Base-by-base conservation (phyloP, 2,888 invertebrate genomes). In the Argyresthia goedartella region DNA sequence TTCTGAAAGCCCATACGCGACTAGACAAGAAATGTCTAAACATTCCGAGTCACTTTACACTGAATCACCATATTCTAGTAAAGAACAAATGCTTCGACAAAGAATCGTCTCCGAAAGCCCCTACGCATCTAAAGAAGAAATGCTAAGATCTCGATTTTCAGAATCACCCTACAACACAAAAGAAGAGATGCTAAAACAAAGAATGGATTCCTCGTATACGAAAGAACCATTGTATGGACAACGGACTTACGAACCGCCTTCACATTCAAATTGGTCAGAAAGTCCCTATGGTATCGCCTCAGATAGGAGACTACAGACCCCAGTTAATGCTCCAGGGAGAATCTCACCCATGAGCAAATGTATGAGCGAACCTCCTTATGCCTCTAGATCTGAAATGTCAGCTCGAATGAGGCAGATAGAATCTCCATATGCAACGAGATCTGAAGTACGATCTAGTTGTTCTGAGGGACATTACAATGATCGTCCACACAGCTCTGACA, bases 91-190 rank as follows among this genome's bases (percentile, higher is more conserved):
- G 66, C 55, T 76, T 43, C 70, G 76, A 58, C 72, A 79, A 39
- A 77, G 81, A 70, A 68, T 78, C 61, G 67, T 71, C 13, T 61
- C 76, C 14, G 86, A 87, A 59, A 84, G 76, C 57, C 77, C 85
- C 4, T 88, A 87, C 58, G 65, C 80, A 1, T 85, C 85, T 53
- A 88, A 87, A 65, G 87, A 88, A 64, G 87, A 88, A 58, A 84
- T 88, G 86, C 65, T 87, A 51, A 70, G 86, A 50, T 86, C 87
- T 53, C 73, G 87, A 60, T 86, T 84, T 60, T 84, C 84, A 4
- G 87, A 88, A 62, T 87, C 84, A 10, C 87, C 87, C 4, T 88
- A 87, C 56, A 82, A 75, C 56, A 85, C 86, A 11, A 87, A 85
- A 60, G 87, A 87, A 56, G 87, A 87, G 50, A 73, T 85, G 72